Evolutionary conservation across 2,888 invertebrate genomes (phyloP), one percentile per base, ranked within the genome.

Genomic region (Iphiclides podalirius): DNA sequence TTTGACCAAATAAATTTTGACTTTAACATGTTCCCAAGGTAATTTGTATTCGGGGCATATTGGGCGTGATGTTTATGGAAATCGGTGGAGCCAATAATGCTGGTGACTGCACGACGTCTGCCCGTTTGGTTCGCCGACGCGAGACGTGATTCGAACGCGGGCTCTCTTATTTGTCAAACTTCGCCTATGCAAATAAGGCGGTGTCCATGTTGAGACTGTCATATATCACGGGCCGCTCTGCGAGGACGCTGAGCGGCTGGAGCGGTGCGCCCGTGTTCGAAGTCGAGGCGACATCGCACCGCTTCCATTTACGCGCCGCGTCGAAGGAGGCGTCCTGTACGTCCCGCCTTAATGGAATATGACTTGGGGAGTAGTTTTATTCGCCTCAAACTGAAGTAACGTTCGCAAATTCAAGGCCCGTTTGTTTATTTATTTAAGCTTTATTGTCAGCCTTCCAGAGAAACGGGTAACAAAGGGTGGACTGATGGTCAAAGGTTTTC

Each of bases 261-360:
- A 45, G 38, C 52, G 36, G 36, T 54, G 33, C 20, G 26, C 42
- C 31, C 52, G 53, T 52, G 53, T 55, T 62, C 62, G 28, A 28
- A 61, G 66, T 61, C 64, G 53, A 49, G 6, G 56, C 60, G 61
- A 74, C 74, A 70, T 67, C 73, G 69, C 61, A 64, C 66, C 57
- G 54, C 42, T 64, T 59, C 79, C 79, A 70, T 79, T 76, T 76
- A 76, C 68, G 78, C 70, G 64, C 55, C 66, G 63, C 64, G 72
- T 69, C 66, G 57, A 59, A 49, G 52, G 61, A 49, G 52, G 61
- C 61, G 65, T 28, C 67, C 59, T 67, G 66, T 63, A 35, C 33
- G 42, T 49, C 16, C 14, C 15, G 15, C 38, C 48, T 42, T 36
- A 42, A 42, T 6, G 15, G 41, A 41, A 37, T 23, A 28, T 42